These are phyloP conservation scores for Ptilorrhoa leucosticta DNA, from an alignment of 2,113 vertebrate genomes.

Conservation along the genomic window DNA sequence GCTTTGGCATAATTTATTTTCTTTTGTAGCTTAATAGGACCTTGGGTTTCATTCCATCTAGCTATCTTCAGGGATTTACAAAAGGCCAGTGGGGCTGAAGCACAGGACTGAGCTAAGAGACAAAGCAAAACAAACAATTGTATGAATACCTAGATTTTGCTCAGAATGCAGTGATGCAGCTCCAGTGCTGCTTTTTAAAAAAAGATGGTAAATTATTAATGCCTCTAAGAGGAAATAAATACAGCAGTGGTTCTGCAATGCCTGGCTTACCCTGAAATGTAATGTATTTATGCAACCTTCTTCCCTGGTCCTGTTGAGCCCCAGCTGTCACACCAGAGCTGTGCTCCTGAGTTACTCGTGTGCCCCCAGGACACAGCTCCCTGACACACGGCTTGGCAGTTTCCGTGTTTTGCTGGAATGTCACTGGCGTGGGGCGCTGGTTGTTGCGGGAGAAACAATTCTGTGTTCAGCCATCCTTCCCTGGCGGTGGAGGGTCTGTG, in stretches of 20 bases:
- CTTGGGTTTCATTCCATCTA: constrained; percentile 10
- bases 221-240: constrained; percentile 22
- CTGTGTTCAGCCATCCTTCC: neutral
- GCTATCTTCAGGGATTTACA: constrained; percentile 29
- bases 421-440: neutral
- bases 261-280: neutral
- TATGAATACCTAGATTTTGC: neutral
- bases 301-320: neutral
- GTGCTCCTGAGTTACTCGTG: neutral
- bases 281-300: neutral
- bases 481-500: neutral
- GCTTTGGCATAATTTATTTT: constrained; percentile 37
- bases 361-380: neutral
- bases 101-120: neutral
- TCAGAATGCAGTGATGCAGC: neutral
- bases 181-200: neutral
- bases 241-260: neutral
- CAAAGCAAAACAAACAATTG: neutral
- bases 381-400: rapidly evolving
- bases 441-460: neutral
- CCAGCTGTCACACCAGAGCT: neutral
- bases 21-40: constrained; percentile 46
- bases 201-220: constrained; percentile 56
- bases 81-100: neutral
- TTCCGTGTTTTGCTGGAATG: neutral